These are phyloP conservation scores for Bradypodion pumilum DNA, from an alignment of 2,797 vertebrate species.

Conservation along the genomic window DNA sequence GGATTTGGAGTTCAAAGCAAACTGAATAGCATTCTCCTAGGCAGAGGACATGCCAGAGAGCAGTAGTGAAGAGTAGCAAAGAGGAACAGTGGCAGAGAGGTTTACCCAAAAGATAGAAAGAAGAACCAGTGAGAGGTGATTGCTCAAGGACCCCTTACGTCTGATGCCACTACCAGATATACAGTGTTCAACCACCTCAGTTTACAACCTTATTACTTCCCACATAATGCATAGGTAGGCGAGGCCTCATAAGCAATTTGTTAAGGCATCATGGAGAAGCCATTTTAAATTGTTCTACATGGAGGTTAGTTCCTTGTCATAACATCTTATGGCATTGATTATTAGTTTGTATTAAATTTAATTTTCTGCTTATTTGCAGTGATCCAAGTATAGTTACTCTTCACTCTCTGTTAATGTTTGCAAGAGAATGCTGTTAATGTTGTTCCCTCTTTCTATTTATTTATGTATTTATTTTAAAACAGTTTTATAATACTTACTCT, in stretches of 20 bases:
- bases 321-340: too few species aligned
- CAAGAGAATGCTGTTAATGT: too few species aligned
- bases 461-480: too few species aligned
- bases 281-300: not conserved
- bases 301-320: too few species aligned
- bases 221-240: not conserved
- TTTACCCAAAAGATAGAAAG: not conserved
- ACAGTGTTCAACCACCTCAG: not conserved
- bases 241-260: not conserved
- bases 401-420: not conserved
- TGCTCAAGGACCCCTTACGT: not conserved
- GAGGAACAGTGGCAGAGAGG: not conserved
- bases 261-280: not conserved
- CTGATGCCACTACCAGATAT: not conserved
- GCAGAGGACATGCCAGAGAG: not conserved
- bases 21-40: not conserved
- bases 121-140: not conserved
- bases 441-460: too few species aligned
- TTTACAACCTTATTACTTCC: not conserved
- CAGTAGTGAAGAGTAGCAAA: not conserved
- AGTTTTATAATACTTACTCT: too few species aligned
- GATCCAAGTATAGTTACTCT: not conserved
- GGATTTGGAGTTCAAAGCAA: too few species aligned
- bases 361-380: not conserved
- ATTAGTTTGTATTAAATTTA: not conserved